Conservation (phyloP, 2,888 invertebrate species). For the Agrotis puta region DNA sequence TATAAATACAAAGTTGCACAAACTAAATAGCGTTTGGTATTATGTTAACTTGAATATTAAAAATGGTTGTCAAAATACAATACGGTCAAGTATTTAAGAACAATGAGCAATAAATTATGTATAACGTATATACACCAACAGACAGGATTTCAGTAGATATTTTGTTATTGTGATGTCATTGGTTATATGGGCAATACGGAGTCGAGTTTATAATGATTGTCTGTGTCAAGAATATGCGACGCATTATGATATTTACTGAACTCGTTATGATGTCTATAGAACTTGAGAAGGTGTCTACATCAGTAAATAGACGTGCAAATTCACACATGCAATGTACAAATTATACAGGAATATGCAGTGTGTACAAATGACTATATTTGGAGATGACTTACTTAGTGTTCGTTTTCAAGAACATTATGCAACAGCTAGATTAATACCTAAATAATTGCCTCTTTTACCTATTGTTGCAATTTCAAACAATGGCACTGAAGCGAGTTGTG, state of each 20-base stretch:
- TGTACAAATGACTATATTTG: neutral
- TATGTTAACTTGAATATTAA: too few species aligned
- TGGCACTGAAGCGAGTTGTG: too few species aligned
- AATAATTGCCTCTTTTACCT: too few species aligned
- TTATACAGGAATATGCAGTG: too few species aligned
- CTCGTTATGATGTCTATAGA: neutral
- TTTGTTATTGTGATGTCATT: neutral
- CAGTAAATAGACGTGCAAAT: neutral
- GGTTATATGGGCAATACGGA: neutral
- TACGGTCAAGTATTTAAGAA: slow-evolving; percentile 1
- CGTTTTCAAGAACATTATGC: too few species aligned
- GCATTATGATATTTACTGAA: slow-evolving; percentile 2
- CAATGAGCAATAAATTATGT: slow-evolving; percentile 31
- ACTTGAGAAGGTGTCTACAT: slow-evolving; percentile 1
- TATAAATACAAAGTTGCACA: too few species aligned
- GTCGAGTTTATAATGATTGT: slow-evolving; percentile 13
- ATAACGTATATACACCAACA: too few species aligned
- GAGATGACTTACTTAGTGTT: neutral
- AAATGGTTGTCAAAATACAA: neutral
- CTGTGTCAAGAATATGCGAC: neutral
- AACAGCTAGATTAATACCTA: too few species aligned
- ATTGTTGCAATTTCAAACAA: too few species aligned
- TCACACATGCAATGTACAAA: neutral
- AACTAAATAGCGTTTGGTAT: too few species aligned
- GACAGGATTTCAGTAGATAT: neutral